Evolutionary conservation across 1,140 invertebrate species (phyloP).

Genomic region (Oreohelix idahoensis): DNA sequence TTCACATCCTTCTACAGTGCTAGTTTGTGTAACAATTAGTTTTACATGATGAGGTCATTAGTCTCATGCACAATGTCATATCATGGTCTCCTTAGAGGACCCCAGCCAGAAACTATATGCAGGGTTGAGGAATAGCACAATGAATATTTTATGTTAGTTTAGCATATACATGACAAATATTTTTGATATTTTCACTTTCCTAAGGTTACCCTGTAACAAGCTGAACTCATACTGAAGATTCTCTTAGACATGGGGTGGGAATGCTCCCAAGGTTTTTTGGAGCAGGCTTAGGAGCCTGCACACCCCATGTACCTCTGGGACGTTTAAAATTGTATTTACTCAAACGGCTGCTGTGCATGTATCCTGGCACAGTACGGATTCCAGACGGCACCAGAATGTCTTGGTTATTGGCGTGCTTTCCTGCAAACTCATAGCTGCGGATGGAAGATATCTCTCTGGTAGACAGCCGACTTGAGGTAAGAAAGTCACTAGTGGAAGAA

Average conservation of each 20-base stretch:
- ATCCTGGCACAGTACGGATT: conserved; percentile 17
- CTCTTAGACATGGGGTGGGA: conserved; percentile 56
- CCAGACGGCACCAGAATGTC: neutral
- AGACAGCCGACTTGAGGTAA: conserved; percentile 9
- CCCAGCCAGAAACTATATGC: too few relatives aligned
- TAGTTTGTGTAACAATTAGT: too few relatives aligned
- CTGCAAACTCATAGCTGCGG: neutral
- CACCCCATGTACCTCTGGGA: conserved; percentile 21
- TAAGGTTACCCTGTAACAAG: neutral
- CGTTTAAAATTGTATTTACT: conserved; percentile 3
- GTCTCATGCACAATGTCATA: too few relatives aligned
- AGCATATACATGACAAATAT: too few relatives aligned
- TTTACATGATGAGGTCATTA: too few relatives aligned
- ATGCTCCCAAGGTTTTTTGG: conserved; percentile 19
- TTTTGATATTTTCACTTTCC: neutral
- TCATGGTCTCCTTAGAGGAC: too few relatives aligned
- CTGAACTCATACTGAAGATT: conserved; percentile 57
- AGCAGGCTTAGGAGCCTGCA: neutral
- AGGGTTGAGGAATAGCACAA: too few relatives aligned
- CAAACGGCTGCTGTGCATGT: neutral
- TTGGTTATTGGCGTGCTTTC: neutral
- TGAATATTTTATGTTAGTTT: too few relatives aligned
- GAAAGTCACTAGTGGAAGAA: conserved; percentile 16
- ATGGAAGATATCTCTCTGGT: neutral
- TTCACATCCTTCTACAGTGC: too few relatives aligned